These are phyloP conservation scores for Sipha maydis DNA, from an alignment of 2,888 invertebrate species.

Conservation along the genomic window DNA sequence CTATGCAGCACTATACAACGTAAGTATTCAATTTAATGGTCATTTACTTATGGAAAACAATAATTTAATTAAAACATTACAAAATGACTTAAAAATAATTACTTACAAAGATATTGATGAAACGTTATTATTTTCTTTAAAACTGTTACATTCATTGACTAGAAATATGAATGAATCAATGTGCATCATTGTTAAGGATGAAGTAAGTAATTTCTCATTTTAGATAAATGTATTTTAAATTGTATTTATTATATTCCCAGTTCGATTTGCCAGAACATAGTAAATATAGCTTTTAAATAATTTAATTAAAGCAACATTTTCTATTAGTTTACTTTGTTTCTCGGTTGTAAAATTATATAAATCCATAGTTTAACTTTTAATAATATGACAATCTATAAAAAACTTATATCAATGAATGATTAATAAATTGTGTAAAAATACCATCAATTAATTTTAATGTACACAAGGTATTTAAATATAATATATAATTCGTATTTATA, in stretches of 20 bases:
- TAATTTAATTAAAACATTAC: conserved; percentile 40
- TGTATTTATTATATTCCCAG: neutral
- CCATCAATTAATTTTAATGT: neutral
- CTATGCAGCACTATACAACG: conserved; percentile 33
- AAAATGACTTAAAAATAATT: conserved; percentile 9
- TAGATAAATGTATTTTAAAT: neutral
- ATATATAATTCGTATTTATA: neutral
- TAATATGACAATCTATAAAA: no score
- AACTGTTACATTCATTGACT: conserved; percentile 17
- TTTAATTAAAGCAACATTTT: no score
- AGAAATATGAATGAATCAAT: conserved; percentile 38
- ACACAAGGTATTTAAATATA: neutral
- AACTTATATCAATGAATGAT: no score
- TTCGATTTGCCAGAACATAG: neutral
- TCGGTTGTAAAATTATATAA: no score
- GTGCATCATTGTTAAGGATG: conserved; percentile 30
- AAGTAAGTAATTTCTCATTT: conserved; percentile 13
- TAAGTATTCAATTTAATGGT: conserved; percentile 37
- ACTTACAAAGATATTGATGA: neutral
- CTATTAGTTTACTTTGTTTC: no score
- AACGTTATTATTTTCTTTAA: conserved; percentile 21
- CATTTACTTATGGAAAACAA: conserved; percentile 34
- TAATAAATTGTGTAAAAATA: neutral
- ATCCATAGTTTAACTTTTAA: no score
- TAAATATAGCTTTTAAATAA: no score